These are phyloP conservation scores for Girardinus metallicus DNA, from an alignment of 2,797 vertebrate species.

Conservation along the genomic window DNA sequence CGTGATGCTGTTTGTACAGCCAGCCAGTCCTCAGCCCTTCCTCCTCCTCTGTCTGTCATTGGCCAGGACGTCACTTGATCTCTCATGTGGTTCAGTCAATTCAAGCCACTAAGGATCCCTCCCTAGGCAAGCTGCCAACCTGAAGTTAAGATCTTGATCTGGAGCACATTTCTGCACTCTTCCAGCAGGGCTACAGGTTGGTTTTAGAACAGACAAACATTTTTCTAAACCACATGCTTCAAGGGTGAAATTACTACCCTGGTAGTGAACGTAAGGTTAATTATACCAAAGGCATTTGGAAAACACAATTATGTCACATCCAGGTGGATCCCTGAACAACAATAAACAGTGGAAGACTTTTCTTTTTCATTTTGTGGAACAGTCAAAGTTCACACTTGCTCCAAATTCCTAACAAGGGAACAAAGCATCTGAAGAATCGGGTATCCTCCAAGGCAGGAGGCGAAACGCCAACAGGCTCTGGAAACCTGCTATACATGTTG, in stretches of 20 bases:
- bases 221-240: not conserved
- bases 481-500: constrained; percentile 39
- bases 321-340: not conserved
- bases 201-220: constrained; percentile 17
- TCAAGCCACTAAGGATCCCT: constrained; percentile 66
- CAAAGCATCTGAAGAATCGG: not conserved
- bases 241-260: not conserved
- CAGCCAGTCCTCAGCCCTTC: constrained; percentile 45
- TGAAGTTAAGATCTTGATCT: constrained; percentile 64
- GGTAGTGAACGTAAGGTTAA: not conserved
- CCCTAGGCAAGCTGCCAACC: constrained; percentile 57
- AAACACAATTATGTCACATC: not conserved
- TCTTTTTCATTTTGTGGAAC: not conserved
- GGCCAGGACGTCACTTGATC: constrained; percentile 56
- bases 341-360: not conserved
- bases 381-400: constrained; percentile 1
- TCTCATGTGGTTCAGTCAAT: constrained; percentile 58
- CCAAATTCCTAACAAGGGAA: not conserved
- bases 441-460: not conserved
- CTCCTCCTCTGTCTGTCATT: constrained; percentile 42
- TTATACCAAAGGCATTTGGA: not conserved
- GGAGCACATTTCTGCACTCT: constrained; percentile 67
- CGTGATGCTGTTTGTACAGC: not conserved
- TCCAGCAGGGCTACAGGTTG: constrained; percentile 37
- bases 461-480: constrained; percentile 11